Percentiles rank a stretch among this genome's conserved stretches.
phyloP scores from a whole-genome alignment of 2,797 vertebrate genomes.

The Dipus sagitta region DNA sequence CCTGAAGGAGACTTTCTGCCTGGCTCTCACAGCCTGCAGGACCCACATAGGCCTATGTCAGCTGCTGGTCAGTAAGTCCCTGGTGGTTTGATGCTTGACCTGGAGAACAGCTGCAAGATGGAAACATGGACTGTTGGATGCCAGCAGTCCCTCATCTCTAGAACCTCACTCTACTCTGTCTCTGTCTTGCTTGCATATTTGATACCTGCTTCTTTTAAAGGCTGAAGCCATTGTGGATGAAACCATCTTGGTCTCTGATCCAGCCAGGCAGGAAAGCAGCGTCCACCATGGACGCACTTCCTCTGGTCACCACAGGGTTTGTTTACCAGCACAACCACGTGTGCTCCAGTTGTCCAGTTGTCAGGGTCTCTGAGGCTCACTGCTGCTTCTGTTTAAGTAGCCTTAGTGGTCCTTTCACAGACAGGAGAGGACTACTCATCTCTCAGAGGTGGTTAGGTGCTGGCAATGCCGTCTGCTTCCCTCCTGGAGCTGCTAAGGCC shows the following conservation, averaged over 20 bases:
- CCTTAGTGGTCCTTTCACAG: fast-evolving
- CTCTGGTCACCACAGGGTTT: background rate
- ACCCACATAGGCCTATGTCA: fast-evolving
- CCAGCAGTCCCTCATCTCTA: background rate
- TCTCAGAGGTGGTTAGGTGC: background rate
- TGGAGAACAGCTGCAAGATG: background rate
- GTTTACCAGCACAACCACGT: background rate
- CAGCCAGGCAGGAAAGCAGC: background rate
- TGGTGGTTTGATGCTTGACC: too few relatives aligned
- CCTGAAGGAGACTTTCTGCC: background rate
- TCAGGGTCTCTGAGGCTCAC: background rate
- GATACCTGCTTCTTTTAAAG: too few relatives aligned
- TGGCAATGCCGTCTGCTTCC: background rate
- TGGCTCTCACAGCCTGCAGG: background rate
- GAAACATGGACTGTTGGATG: background rate
- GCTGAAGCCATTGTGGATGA: too few relatives aligned
- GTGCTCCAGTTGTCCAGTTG: background rate
- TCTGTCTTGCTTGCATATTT: background rate
- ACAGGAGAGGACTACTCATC: background rate
- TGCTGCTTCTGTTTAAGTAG: background rate
- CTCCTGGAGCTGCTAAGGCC: background rate
- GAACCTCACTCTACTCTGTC: background rate
- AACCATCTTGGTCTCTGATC: background rate
- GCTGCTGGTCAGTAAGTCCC: background rate
- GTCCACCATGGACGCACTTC: fast-evolving